These are phyloP conservation scores for Drosophila parvula DNA, from an alignment of 1,140 invertebrate species.

Conservation along the genomic window DNA sequence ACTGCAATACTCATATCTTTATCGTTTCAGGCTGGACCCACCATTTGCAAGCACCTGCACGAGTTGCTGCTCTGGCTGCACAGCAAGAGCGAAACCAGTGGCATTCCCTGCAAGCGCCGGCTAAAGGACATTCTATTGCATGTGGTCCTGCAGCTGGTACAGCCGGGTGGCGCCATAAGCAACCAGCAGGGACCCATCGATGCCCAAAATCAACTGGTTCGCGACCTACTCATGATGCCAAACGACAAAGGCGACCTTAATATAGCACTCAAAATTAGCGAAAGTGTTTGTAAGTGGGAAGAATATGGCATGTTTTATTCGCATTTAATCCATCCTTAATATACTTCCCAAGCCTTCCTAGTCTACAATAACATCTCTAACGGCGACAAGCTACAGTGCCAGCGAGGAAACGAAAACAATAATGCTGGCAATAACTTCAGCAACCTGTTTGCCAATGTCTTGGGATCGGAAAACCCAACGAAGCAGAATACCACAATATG, in stretches of 20 bases:
- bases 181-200: conserved; percentile 91
- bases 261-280: conserved; percentile 90
- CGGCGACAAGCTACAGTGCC: conserved; percentile 86
- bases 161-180: conserved; percentile 89
- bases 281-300: conserved; percentile 87
- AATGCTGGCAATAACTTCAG: conserved; percentile 85
- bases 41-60: conserved; percentile 89
- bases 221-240: conserved; percentile 87
- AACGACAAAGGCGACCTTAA: conserved; percentile 89
- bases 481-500: conserved; percentile 85
- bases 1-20: not conserved
- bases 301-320: not conserved
- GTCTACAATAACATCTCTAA: conserved; percentile 87
- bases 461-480: conserved; percentile 86
- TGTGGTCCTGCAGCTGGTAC: conserved; percentile 89
- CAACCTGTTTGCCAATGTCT: conserved; percentile 88
- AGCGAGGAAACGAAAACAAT: conserved; percentile 84
- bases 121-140: conserved; percentile 89
- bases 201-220: conserved; percentile 91
- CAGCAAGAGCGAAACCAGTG: conserved; percentile 88
- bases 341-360: conserved; percentile 83
- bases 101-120: conserved; percentile 86
- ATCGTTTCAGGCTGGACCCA: conserved; percentile 89
- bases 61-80: conserved; percentile 89
- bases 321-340: not conserved